These are phyloP conservation scores for Seira ritae DNA, from an alignment of 2,888 invertebrate genomes.

Conservation along the genomic window DNA sequence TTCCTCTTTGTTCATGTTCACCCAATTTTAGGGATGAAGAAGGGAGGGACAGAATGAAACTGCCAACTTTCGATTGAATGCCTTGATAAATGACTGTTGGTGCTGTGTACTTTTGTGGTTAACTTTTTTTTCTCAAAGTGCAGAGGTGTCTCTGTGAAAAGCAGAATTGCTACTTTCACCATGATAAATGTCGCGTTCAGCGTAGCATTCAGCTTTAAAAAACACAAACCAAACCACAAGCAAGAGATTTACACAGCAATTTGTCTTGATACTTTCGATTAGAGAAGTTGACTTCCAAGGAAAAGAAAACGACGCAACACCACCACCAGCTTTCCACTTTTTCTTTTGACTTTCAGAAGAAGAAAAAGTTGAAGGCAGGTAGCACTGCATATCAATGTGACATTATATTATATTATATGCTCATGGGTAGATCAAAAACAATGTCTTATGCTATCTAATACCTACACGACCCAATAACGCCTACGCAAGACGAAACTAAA, in stretches of 20 bases:
- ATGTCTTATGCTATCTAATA: too few species aligned
- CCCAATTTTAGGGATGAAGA: slow-evolving; percentile 6
- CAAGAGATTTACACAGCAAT: not conserved
- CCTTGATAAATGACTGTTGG: slow-evolving; percentile 25
- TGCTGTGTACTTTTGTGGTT: slow-evolving; percentile 5
- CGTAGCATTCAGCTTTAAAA: not conserved
- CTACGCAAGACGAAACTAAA: too few species aligned
- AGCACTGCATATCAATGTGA: too few species aligned
- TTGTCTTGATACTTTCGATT: slow-evolving; percentile 4
- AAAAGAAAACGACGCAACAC: too few species aligned
- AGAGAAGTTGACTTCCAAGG: not conserved
- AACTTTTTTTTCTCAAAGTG: not conserved
- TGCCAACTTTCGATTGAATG: slow-evolving; percentile 14
- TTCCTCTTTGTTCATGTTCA: slow-evolving; percentile 1
- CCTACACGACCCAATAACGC: too few species aligned
- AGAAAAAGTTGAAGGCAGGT: too few species aligned
- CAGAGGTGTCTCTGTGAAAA: not conserved
- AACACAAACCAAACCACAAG: not conserved
- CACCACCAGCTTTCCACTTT: too few species aligned
- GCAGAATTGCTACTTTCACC: not conserved
- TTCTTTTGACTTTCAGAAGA: too few species aligned
- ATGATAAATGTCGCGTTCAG: slow-evolving; percentile 10
- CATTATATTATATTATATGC: too few species aligned
- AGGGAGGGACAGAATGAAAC: slow-evolving; percentile 3
- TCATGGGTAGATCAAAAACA: too few species aligned